Percentiles rank a stretch among this genome's conserved stretches.
These are phyloP conservation scores for Cheilosia impressa DNA, from an alignment of 2,888 invertebrate genomes.

Conservation along the genomic window DNA sequence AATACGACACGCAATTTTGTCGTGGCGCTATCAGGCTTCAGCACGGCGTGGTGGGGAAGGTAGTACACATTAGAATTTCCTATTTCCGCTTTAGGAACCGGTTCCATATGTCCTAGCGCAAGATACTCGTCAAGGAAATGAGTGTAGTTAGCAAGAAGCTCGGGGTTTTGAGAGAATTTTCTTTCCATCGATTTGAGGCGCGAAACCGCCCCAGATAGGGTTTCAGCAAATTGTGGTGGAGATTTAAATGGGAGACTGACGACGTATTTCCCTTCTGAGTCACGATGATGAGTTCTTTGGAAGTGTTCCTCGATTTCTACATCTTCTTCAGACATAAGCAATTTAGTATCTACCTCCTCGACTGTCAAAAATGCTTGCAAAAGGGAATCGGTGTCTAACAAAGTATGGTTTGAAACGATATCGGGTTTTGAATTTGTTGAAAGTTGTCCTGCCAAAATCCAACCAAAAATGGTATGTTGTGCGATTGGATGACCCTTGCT, in stretches of 20 bases:
- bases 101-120: slow-evolving; percentile 18
- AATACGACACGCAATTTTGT: background rate
- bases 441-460: slow-evolving; percentile 13
- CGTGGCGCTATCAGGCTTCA: slow-evolving; percentile 14
- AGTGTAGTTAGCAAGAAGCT: slow-evolving; percentile 2
- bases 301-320: slow-evolving; percentile 15
- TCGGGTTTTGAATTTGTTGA: background rate
- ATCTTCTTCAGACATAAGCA: background rate
- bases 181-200: slow-evolving; percentile 14
- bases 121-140: slow-evolving; percentile 16
- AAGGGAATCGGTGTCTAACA: slow-evolving; percentile 6
- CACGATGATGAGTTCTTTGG: background rate
- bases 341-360: slow-evolving; percentile 5
- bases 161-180: slow-evolving; percentile 19
- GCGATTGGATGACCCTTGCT: background rate
- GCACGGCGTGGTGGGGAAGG: slow-evolving; percentile 12
- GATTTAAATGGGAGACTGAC: slow-evolving; percentile 22
- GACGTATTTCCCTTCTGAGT: slow-evolving; percentile 5
- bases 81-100: slow-evolving; percentile 26
- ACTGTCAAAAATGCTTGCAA: slow-evolving; percentile 10
- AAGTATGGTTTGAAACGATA: background rate
- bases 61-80: slow-evolving; percentile 6
- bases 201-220: background rate
- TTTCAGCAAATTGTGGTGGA: background rate
- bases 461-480: slow-evolving; percentile 11